phyloP scores from a whole-genome alignment of 2,888 invertebrate genomes.

The Aethes cnicana region DNA sequence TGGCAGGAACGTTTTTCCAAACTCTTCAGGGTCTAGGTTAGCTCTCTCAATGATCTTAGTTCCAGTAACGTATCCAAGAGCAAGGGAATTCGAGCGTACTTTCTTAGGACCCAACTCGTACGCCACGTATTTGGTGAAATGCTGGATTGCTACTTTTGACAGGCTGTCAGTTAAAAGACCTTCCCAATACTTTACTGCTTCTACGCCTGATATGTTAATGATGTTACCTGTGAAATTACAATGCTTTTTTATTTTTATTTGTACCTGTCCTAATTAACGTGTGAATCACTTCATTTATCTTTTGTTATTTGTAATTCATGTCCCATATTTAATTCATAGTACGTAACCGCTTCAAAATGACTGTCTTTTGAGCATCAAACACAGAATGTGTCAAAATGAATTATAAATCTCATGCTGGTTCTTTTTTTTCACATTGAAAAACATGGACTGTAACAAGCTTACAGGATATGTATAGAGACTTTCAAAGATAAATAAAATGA shows the following conservation, averaged over 20 bases:
- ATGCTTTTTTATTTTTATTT: background rate
- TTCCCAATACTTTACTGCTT: constrained; percentile 90
- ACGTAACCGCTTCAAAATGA: too few species aligned
- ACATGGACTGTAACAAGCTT: too few species aligned
- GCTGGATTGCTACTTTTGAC: constrained; percentile 94
- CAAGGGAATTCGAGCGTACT: constrained; percentile 91
- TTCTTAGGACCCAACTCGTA: constrained; percentile 87
- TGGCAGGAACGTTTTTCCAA: constrained; percentile 85
- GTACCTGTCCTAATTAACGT: too few species aligned
- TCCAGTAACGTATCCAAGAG: constrained; percentile 89
- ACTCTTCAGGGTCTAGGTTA: constrained; percentile 88
- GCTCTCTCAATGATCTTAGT: constrained; percentile 90
- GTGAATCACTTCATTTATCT: too few species aligned
- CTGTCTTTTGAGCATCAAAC: too few species aligned
- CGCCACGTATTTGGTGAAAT: constrained; percentile 92
- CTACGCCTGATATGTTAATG: constrained; percentile 94
- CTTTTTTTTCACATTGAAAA: too few species aligned
- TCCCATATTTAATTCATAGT: too few species aligned
- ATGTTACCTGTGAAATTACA: constrained; percentile 82
- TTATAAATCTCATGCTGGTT: too few species aligned
- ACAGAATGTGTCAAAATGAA: too few species aligned
- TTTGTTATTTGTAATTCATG: too few species aligned
- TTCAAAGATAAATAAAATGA: too few species aligned
- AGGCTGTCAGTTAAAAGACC: constrained; percentile 91
- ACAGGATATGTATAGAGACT: too few species aligned